Evolutionary conservation across 2,797 vertebrate genomes (phyloP).

Genomic region (Acanthis flammea): DNA sequence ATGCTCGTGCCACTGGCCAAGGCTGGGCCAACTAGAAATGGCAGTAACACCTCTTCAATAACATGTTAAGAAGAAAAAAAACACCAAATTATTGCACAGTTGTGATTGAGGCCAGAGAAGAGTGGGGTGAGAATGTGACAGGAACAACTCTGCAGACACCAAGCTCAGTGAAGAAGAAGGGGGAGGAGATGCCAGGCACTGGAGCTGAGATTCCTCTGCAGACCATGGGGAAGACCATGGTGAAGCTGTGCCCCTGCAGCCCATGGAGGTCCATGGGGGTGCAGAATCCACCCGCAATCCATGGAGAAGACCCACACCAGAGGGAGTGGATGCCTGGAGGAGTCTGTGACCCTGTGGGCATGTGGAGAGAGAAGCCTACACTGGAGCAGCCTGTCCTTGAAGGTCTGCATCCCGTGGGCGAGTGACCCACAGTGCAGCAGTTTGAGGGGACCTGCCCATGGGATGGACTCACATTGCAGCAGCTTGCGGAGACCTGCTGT

Average conservation of each 20-base stretch:
- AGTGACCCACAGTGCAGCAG: background rate
- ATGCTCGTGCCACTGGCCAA: fast-evolving
- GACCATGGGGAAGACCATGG: too few species aligned
- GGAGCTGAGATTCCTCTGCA: background rate
- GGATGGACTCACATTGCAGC: background rate
- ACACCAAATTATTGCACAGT: background rate
- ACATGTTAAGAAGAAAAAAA: background rate
- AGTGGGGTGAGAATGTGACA: fast-evolving
- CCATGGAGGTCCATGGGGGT: background rate
- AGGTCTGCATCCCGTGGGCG: fast-evolving
- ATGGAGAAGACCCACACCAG: background rate
- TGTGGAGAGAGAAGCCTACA: background rate
- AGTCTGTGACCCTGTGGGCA: background rate
- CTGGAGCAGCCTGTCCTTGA: background rate
- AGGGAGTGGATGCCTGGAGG: background rate
- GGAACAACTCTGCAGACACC: background rate
- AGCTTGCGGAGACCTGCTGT: background rate
- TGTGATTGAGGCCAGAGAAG: background rate
- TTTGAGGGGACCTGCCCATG: background rate
- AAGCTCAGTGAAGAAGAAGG: background rate
- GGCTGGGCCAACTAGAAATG: background rate
- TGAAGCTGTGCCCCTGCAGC: background rate
- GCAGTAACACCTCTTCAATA: background rate
- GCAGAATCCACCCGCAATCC: background rate
- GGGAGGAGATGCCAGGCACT: background rate